A percentile compares a stretch with the other conserved stretches of the same genome.
These are phyloP conservation scores for Epinotia bilunana DNA, from an alignment of 2,888 invertebrate genomes.

Conservation along the genomic window DNA sequence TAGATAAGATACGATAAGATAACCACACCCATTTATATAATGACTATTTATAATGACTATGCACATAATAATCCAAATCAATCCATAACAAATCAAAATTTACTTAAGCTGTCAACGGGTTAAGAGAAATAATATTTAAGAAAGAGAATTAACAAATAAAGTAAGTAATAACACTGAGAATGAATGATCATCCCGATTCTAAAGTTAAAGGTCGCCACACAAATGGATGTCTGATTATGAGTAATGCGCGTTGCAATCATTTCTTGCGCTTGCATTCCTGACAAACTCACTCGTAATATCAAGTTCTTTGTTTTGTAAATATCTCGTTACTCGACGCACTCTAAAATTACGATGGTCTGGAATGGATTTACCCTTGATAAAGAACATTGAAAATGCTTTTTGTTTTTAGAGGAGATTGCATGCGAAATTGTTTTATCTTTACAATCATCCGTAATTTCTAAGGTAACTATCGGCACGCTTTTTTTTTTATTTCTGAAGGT, in stretches of 20 bases:
- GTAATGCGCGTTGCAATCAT: constrained; percentile 46
- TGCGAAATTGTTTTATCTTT: constrained; percentile 16
- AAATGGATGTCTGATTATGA: constrained; percentile 49
- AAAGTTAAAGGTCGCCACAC: constrained; percentile 41
- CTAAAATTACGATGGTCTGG: constrained; percentile 17
- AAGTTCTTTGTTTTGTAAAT: constrained; percentile 35
- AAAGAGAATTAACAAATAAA: constrained; percentile 27
- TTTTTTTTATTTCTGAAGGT: not conserved
- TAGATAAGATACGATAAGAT: too few species aligned
- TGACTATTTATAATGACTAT: not conserved
- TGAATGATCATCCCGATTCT: constrained; percentile 32
- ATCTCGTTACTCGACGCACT: constrained; percentile 31
- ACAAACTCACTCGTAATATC: constrained; percentile 37
- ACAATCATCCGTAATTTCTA: constrained; percentile 23
- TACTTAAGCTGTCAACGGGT: constrained; percentile 6
- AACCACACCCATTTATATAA: too few species aligned
- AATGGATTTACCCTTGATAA: constrained; percentile 19
- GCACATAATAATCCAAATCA: constrained; percentile 20
- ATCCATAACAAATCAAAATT: constrained; percentile 10
- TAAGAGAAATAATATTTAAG: constrained; percentile 2
- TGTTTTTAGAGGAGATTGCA: constrained; percentile 32
- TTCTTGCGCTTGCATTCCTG: constrained; percentile 44
- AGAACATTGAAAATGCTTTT: constrained; percentile 24
- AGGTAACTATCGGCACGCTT: constrained; percentile 6
- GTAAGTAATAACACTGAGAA: constrained; percentile 18